Evolutionary conservation across 2,888 invertebrate genomes (phyloP).

Genomic region (Busseola fusca): DNA sequence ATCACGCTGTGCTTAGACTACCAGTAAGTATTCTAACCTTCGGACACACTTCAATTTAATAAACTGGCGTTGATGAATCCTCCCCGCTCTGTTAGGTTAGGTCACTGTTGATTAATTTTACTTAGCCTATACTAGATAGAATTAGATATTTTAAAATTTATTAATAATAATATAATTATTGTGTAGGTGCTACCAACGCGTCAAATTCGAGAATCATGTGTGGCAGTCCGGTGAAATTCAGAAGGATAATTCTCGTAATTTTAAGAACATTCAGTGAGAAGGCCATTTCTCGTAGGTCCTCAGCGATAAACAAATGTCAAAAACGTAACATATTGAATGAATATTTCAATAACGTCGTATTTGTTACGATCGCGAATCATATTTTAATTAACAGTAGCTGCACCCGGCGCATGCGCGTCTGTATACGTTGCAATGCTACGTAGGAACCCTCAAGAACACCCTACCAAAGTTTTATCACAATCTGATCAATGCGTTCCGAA

Average conservation of each 20-base stretch:
- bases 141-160: not conserved
- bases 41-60: not conserved
- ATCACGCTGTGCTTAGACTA: constrained; percentile 1
- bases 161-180: not conserved
- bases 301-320: too few species aligned
- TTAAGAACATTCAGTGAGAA: too few species aligned
- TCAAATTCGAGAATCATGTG: constrained; percentile 2
- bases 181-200: not conserved
- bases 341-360: not conserved
- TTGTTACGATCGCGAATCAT: not conserved
- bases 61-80: not conserved
- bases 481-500: too few species aligned
- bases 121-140: constrained; percentile 10
- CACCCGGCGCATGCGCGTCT: too few species aligned
- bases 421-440: too few species aligned
- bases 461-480: too few species aligned
- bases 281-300: too few species aligned
- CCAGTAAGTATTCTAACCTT: not conserved
- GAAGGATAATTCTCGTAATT: too few species aligned
- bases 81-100: not conserved
- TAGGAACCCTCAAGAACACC: too few species aligned
- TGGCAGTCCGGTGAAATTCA: not conserved
- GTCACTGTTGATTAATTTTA: constrained; percentile 2
- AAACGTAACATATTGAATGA: not conserved
- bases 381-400: not conserved